Base-by-base conservation (phyloP, 2,888 invertebrate genomes). In the Idaea dimidiata region DNA sequence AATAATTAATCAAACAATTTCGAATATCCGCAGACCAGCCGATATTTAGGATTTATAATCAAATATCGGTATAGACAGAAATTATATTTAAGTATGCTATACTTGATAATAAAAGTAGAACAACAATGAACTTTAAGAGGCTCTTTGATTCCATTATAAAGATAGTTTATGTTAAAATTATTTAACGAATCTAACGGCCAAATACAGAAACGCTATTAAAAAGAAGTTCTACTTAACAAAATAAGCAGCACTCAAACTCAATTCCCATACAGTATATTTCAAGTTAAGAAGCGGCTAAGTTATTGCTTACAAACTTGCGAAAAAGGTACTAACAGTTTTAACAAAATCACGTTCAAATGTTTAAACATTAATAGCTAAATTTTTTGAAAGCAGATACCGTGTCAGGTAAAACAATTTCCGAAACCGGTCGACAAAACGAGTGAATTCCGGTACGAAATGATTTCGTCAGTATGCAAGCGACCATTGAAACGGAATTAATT, bases 1-100 rank as follows among this genome's bases (percentile, higher is more conserved):
- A 89, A 91, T 91, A 89, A 91, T 91, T 91, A 88, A 91, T 90
- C 89, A 91, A 87, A 83, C 88, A 89, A 91, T 91, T 91, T 88
- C 82, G 76, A 79, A 84, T 79, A 84, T 83, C 78, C 76, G 70
- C 75, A 72, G 64, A 75, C 76, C 75, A 72, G 69, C 74, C 75
- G 77, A 83, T 84, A 82, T 84, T 85, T 87, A 84, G 78, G 72
- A 76, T 73, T 77, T 77, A 75, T 80, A 71, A 75, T 69, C 62
- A 5, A 24, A 24, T 5, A 72, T 68, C 61, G 33, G 60, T 71
- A 70, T 66, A 70, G 69, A 70, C 70, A 64, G 68, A 24, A 24
- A 24, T 24, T 24, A 67, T 65, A 24, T 24, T 24, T 24, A 24
- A 3, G 24, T 24, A 3, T 24, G 1, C 24, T 24, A 24, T n/a